phyloP scores from a whole-genome alignment of 92 coral and sea anemone genomes.

The Epizoanthus scotinus region DNA sequence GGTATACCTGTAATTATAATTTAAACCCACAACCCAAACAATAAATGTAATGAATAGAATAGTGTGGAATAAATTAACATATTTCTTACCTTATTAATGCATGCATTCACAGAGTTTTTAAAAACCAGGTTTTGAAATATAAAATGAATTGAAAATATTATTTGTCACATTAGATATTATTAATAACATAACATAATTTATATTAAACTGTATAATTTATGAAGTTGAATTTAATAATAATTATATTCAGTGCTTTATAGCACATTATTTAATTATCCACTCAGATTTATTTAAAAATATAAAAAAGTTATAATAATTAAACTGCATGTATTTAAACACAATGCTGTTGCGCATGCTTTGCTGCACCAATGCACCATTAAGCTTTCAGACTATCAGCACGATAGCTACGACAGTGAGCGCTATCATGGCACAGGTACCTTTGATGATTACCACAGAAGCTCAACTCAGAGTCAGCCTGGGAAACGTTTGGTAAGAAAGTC shows the following conservation, averaged over 20 bases:
- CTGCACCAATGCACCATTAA: background rate
- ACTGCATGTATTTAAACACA: slow-evolving; percentile 1
- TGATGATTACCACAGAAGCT: background rate
- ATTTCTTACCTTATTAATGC: too few species aligned
- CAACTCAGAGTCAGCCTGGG: background rate
- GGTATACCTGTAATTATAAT: background rate
- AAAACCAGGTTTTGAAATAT: too few species aligned
- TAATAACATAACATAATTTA: too few species aligned
- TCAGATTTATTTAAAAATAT: background rate
- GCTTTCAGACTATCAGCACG: slow-evolving; percentile 3
- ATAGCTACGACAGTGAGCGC: slow-evolving; percentile 10
- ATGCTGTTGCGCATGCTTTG: background rate
- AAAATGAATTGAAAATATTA: too few species aligned
- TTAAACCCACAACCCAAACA: background rate
- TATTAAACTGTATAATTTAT: too few species aligned
- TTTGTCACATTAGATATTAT: too few species aligned
- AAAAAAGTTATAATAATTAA: background rate
- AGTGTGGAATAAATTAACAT: too few species aligned
- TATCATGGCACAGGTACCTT: background rate
- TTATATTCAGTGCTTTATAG: too few species aligned
- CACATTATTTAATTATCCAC: background rate
- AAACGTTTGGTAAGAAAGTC: slow-evolving; percentile 2
- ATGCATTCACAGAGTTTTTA: too few species aligned
- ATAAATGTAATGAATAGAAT: too few species aligned
- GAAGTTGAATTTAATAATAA: too few species aligned